phyloP scores from a whole-genome alignment of 2,113 vertebrate genomes.

The Poicephalus gulielmi region DNA sequence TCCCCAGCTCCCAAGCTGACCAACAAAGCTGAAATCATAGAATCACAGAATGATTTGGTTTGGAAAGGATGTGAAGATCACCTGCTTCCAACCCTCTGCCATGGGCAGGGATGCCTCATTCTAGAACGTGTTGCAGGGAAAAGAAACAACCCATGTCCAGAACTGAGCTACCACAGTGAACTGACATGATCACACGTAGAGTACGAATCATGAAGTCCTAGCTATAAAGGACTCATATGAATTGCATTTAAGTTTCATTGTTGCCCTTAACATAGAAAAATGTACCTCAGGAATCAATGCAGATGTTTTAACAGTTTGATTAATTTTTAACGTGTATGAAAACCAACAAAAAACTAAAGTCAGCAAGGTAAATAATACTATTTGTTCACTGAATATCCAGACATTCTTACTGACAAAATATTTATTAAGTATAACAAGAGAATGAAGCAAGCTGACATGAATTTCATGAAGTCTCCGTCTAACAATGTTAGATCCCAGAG shows the following conservation, averaged over 20 bases:
- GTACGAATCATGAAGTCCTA: not conserved
- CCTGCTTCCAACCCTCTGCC: not conserved
- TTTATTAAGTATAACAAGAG: not conserved
- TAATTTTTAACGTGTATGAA: constrained; percentile 18
- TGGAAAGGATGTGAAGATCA: not conserved
- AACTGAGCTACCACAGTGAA: not conserved
- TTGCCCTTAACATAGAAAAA: not conserved
- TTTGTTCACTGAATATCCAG: not conserved
- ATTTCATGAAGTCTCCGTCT: not conserved
- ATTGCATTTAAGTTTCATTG: not conserved
- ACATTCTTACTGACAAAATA: not conserved
- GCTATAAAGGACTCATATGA: not conserved
- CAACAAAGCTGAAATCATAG: not conserved
- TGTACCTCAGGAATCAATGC: not conserved
- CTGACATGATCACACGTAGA: accelerated
- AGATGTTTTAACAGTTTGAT: not conserved
- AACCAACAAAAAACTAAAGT: not conserved
- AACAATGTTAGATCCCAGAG: not conserved
- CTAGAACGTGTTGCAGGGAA: not conserved
- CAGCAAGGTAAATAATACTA: not conserved
- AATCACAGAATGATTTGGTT: not conserved
- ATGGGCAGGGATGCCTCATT: not conserved
- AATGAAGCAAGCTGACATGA: not conserved
- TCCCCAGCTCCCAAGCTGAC: not conserved
- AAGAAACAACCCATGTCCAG: not conserved